These are phyloP conservation scores for Thalassarche chlororhynchos DNA, from an alignment of 2,113 vertebrate species.

Conservation along the genomic window DNA sequence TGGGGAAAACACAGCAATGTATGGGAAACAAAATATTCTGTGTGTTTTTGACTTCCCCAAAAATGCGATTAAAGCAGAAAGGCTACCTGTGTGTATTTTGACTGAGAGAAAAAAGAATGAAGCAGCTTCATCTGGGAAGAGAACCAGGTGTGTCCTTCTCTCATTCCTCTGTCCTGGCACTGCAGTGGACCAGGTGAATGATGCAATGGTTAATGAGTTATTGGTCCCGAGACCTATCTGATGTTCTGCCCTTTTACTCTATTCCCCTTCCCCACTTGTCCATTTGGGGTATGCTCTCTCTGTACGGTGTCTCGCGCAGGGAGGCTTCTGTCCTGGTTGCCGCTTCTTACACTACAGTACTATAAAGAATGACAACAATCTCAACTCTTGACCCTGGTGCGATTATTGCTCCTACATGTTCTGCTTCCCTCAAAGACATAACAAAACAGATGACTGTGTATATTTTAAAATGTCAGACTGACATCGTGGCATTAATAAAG, in stretches of 20 bases:
- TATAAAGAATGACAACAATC: not conserved
- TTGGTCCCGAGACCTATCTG: not conserved
- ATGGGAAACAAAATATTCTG: not conserved
- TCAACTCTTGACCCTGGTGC: constrained; percentile 14
- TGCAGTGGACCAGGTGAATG: not conserved
- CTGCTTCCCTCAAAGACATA: constrained; percentile 12
- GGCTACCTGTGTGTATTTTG: not conserved
- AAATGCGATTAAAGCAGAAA: not conserved
- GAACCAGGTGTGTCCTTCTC: not conserved
- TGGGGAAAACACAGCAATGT: not conserved
- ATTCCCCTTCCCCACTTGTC: not conserved
- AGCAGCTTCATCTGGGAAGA: not conserved
- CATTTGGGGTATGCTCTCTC: not conserved
- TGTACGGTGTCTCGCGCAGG: fast-evolving
- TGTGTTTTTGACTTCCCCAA: not conserved
- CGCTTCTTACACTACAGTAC: not conserved
- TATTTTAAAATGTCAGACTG: constrained; percentile 19
- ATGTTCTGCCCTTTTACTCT: not conserved
- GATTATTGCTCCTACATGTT: not conserved
- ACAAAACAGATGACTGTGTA: not conserved
- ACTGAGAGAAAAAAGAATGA: not conserved
- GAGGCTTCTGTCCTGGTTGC: not conserved
- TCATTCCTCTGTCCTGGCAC: not conserved
- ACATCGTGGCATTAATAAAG: not conserved
- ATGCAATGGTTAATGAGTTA: not conserved